A percentile compares a stretch with the other conserved stretches of the same genome.
Conservation (phyloP, 2,888 invertebrate species). For the Yponomeuta malinellus region DNA sequence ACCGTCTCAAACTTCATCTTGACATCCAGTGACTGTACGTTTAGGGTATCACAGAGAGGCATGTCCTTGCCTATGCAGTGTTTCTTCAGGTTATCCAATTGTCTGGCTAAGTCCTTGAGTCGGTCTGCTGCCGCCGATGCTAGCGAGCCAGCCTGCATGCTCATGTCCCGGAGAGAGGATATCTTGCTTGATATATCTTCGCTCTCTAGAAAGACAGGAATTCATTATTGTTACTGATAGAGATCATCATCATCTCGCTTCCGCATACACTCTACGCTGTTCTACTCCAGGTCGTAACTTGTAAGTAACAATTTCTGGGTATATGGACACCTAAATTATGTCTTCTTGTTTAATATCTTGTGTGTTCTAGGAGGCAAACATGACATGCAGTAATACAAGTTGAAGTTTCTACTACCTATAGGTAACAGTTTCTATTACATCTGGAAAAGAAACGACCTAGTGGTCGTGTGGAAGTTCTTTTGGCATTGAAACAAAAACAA, state of each 20-base stretch:
- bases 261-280: too few relatives aligned
- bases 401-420: too few relatives aligned
- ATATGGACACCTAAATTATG: too few relatives aligned
- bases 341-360: too few relatives aligned
- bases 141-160: constrained; percentile 70
- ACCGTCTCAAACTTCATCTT: constrained; percentile 79
- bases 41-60: constrained; percentile 84
- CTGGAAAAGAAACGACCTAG: too few relatives aligned
- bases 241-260: background rate
- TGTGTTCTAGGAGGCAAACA: too few relatives aligned
- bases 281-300: too few relatives aligned
- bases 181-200: constrained; percentile 75
- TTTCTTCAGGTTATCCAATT: constrained; percentile 76
- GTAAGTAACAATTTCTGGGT: too few relatives aligned
- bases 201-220: constrained; percentile 61
- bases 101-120: constrained; percentile 75
- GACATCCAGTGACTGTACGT: constrained; percentile 81
- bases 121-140: constrained; percentile 74
- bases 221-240: background rate
- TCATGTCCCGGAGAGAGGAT: constrained; percentile 72
- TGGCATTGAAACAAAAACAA: too few relatives aligned
- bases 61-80: constrained; percentile 82
- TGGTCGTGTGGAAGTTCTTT: too few relatives aligned
- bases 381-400: too few relatives aligned
- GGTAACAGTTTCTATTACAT: too few relatives aligned